phyloP scores from a whole-genome alignment of 2,797 vertebrate genomes.

The Ctenosaura bakeri region DNA sequence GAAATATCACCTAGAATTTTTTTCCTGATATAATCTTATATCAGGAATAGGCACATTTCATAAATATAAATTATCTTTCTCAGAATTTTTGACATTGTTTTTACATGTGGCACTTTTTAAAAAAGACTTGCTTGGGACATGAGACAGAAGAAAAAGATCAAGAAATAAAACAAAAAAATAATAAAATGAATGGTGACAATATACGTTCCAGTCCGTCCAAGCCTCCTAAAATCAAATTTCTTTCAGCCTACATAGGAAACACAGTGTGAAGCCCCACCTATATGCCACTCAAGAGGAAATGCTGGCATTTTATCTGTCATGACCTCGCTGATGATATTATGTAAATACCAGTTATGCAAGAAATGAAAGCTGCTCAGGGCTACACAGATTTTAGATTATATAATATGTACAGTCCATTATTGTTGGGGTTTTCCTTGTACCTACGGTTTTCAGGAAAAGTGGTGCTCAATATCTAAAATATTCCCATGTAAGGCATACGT shows the following conservation, averaged over 20 bases:
- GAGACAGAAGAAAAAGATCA: not conserved
- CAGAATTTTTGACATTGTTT: not conserved
- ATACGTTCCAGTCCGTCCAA: not conserved
- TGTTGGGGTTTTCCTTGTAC: not conserved
- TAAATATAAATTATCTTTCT: not conserved
- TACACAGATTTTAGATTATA: slow-evolving; percentile 56
- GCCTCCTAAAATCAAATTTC: not conserved
- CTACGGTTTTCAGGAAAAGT: not conserved
- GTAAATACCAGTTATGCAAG: slow-evolving; percentile 64
- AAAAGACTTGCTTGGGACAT: not conserved
- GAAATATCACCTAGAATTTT: not conserved
- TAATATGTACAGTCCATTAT: slow-evolving; percentile 30
- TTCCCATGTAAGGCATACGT: accelerated
- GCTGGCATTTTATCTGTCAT: not conserved
- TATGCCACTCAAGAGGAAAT: not conserved
- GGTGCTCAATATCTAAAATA: not conserved
- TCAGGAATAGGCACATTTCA: not conserved
- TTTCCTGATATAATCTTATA: not conserved
- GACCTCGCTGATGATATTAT: not conserved
- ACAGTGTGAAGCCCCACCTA: not conserved
- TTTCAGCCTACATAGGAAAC: not conserved
- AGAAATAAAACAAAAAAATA: not conserved
- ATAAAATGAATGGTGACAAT: not conserved
- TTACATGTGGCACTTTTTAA: not conserved
- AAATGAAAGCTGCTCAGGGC: slow-evolving; percentile 38